Evolutionary conservation across 1,140 invertebrate species (phyloP).

Genomic region (Drosophila nebulosa): DNA sequence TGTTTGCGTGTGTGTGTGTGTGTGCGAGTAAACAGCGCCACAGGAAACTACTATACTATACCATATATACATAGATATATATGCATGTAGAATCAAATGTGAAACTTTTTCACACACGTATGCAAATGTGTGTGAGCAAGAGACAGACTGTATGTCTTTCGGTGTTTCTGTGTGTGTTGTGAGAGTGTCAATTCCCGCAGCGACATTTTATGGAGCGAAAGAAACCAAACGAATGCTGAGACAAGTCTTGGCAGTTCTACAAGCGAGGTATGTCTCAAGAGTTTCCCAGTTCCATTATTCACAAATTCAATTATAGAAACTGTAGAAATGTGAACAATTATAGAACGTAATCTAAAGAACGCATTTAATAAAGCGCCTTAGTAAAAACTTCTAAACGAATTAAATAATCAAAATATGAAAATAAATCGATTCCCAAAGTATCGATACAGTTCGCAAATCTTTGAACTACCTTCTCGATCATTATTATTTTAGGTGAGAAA

Average conservation of each 20-base stretch:
- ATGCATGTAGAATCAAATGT: constrained; percentile 16
- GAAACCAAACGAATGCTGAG: constrained; percentile 1
- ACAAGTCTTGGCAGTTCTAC: background rate
- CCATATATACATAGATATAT: background rate
- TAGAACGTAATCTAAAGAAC: too few relatives aligned
- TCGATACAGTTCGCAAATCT: too few relatives aligned
- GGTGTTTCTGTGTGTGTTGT: background rate
- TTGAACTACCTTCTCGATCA: too few relatives aligned
- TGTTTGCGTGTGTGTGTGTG: too few relatives aligned
- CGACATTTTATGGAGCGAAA: constrained; percentile 48
- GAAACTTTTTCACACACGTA: constrained; percentile 33
- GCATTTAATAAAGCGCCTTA: too few relatives aligned
- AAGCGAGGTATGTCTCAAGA: background rate
- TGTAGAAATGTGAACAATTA: too few relatives aligned
- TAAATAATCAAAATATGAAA: too few relatives aligned
- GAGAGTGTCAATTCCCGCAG: constrained; percentile 47
- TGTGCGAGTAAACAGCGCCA: constrained; percentile 44
- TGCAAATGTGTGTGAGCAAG: constrained; percentile 40
- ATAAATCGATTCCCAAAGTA: too few relatives aligned
- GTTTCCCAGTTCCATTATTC: too few relatives aligned
- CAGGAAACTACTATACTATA: constrained; percentile 46
- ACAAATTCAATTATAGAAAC: too few relatives aligned
- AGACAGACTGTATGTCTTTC: constrained; percentile 1
- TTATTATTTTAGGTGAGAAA: too few relatives aligned
- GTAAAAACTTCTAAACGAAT: too few relatives aligned